A percentile compares a stretch with the other conserved stretches of the same genome.
These are phyloP conservation scores for Stomatorhinus ivindoensis DNA, from an alignment of 2,113 vertebrate genomes.

Conservation along the genomic window DNA sequence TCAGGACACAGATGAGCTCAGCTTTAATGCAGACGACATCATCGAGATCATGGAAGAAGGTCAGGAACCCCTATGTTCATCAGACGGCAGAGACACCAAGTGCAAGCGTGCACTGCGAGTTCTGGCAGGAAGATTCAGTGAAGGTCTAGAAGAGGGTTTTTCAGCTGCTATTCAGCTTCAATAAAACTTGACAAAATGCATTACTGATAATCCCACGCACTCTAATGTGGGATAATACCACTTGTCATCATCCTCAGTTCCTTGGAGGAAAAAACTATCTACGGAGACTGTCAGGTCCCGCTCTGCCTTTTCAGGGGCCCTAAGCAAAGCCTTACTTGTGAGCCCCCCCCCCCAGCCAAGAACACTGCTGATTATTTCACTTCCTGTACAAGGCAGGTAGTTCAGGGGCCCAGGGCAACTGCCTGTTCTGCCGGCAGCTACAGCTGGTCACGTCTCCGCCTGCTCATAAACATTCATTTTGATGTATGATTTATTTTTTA, in stretches of 20 bases:
- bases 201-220: background rate
- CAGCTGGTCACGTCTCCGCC: too few relatives aligned
- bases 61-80: slow-evolving; percentile 33
- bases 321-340: background rate
- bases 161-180: background rate
- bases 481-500: too few relatives aligned
- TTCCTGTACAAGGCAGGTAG: too few relatives aligned
- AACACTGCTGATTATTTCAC: too few relatives aligned
- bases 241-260: background rate
- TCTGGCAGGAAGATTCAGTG: background rate
- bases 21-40: slow-evolving; percentile 90
- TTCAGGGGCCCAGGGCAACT: too few relatives aligned
- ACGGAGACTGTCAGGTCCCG: background rate
- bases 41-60: slow-evolving; percentile 94
- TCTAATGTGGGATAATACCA: background rate
- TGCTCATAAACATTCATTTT: too few relatives aligned
- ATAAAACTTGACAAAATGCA: background rate
- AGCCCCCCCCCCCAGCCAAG: too few relatives aligned
- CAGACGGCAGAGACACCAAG: background rate
- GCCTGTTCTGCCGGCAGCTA: too few relatives aligned
- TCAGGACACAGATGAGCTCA: slow-evolving; percentile 97
- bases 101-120: background rate
- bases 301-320: background rate
- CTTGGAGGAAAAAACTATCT: background rate
- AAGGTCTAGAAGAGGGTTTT: background rate